phyloP scores from a whole-genome alignment of 2,888 invertebrate species.

The Parasteatoda lunata region DNA sequence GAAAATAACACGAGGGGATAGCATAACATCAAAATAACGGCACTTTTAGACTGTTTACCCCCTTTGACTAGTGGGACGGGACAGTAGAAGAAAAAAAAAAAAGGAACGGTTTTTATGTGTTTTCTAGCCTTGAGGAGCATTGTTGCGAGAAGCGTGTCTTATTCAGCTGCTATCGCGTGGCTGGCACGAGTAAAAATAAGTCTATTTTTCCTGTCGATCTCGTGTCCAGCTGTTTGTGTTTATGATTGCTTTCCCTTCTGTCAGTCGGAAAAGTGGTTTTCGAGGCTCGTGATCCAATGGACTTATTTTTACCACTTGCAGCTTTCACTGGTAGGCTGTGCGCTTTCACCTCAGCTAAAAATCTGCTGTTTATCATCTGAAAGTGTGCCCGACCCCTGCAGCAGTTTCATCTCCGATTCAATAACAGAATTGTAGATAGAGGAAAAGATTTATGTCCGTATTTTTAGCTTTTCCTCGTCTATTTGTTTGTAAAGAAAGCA shows the following conservation, averaged over 20 bases:
- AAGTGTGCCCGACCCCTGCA: background rate
- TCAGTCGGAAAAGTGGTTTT: background rate
- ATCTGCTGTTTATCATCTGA: conserved; percentile 35
- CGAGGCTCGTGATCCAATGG: background rate
- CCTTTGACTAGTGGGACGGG: conserved; percentile 12
- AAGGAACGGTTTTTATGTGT: conserved; percentile 29
- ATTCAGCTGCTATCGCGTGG: conserved; percentile 36
- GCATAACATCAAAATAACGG: conserved; percentile 46
- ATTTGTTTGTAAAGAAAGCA: conserved; percentile 10
- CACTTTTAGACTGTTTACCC: conserved; percentile 12
- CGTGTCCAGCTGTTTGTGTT: conserved; percentile 35
- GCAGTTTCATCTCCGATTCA: background rate
- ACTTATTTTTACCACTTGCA: conserved; percentile 51
- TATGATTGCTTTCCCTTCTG: background rate
- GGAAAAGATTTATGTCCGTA: conserved; percentile 26
- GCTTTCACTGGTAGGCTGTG: conserved; percentile 39
- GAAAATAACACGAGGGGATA: background rate
- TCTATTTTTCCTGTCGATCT: conserved; percentile 18
- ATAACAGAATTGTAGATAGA: background rate
- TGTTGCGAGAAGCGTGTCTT: conserved; percentile 7
- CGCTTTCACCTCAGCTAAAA: conserved; percentile 19
- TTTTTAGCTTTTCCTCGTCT: conserved; percentile 33
- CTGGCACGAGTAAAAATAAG: conserved; percentile 51
- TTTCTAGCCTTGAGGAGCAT: conserved; percentile 1
- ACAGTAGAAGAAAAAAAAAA: conserved; percentile 8